phyloP scores from a whole-genome alignment of 1,140 invertebrate genomes.

The Drosophila trapezifrons region DNA sequence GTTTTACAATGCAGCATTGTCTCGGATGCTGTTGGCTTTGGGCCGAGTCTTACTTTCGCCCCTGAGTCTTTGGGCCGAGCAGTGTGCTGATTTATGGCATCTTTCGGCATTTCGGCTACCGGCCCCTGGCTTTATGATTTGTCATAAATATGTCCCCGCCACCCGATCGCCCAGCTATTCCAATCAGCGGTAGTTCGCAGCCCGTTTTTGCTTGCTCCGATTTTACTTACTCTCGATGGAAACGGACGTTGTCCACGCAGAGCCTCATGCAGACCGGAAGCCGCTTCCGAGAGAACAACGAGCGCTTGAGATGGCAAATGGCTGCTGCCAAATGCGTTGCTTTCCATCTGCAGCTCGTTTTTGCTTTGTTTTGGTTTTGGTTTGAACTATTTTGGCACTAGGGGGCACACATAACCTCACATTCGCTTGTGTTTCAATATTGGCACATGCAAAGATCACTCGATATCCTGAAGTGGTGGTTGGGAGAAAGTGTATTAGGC shows the following conservation, averaged over 20 bases:
- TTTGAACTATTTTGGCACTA: slow-evolving; percentile 46
- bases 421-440: slow-evolving; percentile 54
- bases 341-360: slow-evolving; percentile 79
- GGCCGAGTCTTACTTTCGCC: slow-evolving; percentile 15
- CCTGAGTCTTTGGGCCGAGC: slow-evolving; percentile 33
- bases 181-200: slow-evolving; percentile 24
- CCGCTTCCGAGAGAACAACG: slow-evolving; percentile 92
- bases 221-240: slow-evolving; percentile 82
- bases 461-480: slow-evolving; percentile 12
- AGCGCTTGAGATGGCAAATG: slow-evolving; percentile 91
- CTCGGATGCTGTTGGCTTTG: slow-evolving; percentile 28
- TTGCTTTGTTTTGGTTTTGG: slow-evolving; percentile 41
- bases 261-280: slow-evolving; percentile 89
- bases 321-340: slow-evolving; percentile 84
- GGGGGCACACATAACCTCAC: slow-evolving; percentile 56
- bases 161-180: slow-evolving; percentile 13
- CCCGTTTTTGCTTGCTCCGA: neutral
- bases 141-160: slow-evolving; percentile 77
- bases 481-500: slow-evolving; percentile 31
- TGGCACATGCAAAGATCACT: slow-evolving; percentile 51
- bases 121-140: slow-evolving; percentile 72
- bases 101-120: slow-evolving; percentile 65
- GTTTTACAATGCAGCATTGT: slow-evolving; percentile 77
- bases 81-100: slow-evolving; percentile 76
- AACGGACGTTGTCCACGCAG: slow-evolving; percentile 90